A percentile compares a stretch with the other conserved stretches of the same genome.
Conservation (phyloP, 2,888 invertebrate species). For the Steinernema carpocapsae region DNA sequence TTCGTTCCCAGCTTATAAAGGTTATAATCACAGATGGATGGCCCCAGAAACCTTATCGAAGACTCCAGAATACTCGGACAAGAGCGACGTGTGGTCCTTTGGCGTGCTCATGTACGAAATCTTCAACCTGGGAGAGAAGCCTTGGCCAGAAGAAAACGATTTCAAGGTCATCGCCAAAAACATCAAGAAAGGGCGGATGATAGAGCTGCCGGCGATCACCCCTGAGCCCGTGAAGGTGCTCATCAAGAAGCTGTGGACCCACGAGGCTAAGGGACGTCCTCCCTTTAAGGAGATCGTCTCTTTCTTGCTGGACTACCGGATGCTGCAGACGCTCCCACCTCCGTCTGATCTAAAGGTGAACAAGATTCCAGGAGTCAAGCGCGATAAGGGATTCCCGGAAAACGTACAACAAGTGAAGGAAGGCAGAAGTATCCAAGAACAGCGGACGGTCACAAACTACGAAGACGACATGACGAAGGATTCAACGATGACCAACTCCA, state of each 20-base stretch:
- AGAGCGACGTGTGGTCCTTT: conserved; percentile 59
- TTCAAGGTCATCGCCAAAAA: conserved; percentile 43
- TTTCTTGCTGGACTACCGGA: conserved; percentile 31
- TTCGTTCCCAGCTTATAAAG: neutral
- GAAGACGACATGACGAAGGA: conserved; percentile 31
- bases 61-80: conserved; percentile 48
- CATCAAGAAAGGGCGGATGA: conserved; percentile 52
- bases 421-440: conserved; percentile 4
- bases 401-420: conserved; percentile 29
- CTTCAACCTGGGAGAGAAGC: conserved; percentile 44
- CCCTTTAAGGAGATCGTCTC: conserved; percentile 40
- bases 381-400: conserved; percentile 22
- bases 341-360: neutral
- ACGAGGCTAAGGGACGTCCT: conserved; percentile 37
- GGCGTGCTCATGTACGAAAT: conserved; percentile 55
- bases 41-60: conserved; percentile 57
- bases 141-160: conserved; percentile 39
- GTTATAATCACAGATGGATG: conserved; percentile 46
- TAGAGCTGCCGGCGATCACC: conserved; percentile 42
- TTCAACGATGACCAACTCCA: neutral
- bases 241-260: conserved; percentile 31
- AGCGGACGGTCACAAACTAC: neutral
- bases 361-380: conserved; percentile 15
- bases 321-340: neutral
- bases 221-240: conserved; percentile 36